Conservation (phyloP, 2,113 vertebrate genomes). For the Bufo bufo region DNA sequence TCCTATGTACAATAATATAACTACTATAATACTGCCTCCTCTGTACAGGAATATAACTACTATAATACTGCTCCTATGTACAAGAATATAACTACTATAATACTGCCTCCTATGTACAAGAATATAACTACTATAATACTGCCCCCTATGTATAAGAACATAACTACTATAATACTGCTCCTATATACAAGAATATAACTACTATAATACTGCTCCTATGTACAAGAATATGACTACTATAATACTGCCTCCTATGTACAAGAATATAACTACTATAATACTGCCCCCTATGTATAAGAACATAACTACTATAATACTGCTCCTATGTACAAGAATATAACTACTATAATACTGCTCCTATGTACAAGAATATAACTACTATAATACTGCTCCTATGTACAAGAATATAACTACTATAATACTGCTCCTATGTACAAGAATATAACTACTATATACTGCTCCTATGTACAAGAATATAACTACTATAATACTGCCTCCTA, state of each 20-base stretch:
- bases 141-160: too few relatives aligned
- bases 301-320: too few relatives aligned
- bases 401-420: too few relatives aligned
- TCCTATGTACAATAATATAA: not conserved
- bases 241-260: constrained; percentile 15
- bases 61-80: constrained; percentile 14
- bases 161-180: too few relatives aligned
- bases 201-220: not conserved
- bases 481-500: constrained; percentile 15
- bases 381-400: too few relatives aligned
- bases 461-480: constrained; percentile 7
- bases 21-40: not conserved
- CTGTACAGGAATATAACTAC: constrained; percentile 5
- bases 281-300: not conserved
- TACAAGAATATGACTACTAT: constrained; percentile 9
- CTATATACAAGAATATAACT: not conserved
- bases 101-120: constrained; percentile 3
- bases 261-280: constrained; percentile 14
- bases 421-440: too few relatives aligned
- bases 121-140: constrained; percentile 17
- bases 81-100: constrained; percentile 19
- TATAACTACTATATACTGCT: not conserved
- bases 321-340: too few relatives aligned
- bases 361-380: too few relatives aligned
- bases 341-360: too few relatives aligned